A percentile compares a stretch with the other conserved stretches of the same genome.
Conservation (phyloP, 1,140 invertebrate species). For the Luehdorfia chinensis region DNA sequence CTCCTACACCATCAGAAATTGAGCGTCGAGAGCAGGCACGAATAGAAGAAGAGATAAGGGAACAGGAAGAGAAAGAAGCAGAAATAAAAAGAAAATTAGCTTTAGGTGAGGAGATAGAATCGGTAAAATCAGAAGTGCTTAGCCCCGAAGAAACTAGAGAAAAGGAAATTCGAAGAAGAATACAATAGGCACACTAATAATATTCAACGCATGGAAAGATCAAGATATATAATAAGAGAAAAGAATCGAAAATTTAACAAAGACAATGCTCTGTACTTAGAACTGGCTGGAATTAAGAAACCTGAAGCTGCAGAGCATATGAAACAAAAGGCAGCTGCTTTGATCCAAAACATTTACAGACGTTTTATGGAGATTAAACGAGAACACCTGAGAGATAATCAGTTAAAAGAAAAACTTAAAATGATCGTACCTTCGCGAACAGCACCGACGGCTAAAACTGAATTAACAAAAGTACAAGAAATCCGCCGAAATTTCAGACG, state of each 20-base stretch:
- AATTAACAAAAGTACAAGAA: slow-evolving; percentile 73
- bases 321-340: slow-evolving; percentile 36
- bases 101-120: slow-evolving; percentile 45
- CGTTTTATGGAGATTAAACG: slow-evolving; percentile 57
- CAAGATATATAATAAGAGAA: slow-evolving; percentile 34
- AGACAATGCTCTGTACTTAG: slow-evolving; percentile 58
- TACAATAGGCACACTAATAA: slow-evolving; percentile 49
- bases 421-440: slow-evolving; percentile 51
- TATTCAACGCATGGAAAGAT: slow-evolving; percentile 65
- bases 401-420: slow-evolving; percentile 46
- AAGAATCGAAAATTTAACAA: slow-evolving; percentile 41
- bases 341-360: slow-evolving; percentile 50
- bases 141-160: slow-evolving; percentile 44
- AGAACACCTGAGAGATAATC: slow-evolving; percentile 34
- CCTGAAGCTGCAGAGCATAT: slow-evolving; percentile 39
- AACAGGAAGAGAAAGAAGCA: slow-evolving; percentile 42
- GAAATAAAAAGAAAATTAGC: slow-evolving; percentile 49
- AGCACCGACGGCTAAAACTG: slow-evolving; percentile 58
- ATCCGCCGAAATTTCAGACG: slow-evolving; percentile 72
- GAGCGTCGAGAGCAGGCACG: slow-evolving; percentile 41
- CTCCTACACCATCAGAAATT: slow-evolving; percentile 53
- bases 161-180: slow-evolving; percentile 37
- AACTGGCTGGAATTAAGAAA: slow-evolving; percentile 57
- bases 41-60: slow-evolving; percentile 42
- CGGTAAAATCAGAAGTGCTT: slow-evolving; percentile 26